Evolutionary conservation across 2,113 vertebrate species (phyloP), one percentile per base, ranked within the genome.

Genomic region (Phrynocephalus versicolor): DNA sequence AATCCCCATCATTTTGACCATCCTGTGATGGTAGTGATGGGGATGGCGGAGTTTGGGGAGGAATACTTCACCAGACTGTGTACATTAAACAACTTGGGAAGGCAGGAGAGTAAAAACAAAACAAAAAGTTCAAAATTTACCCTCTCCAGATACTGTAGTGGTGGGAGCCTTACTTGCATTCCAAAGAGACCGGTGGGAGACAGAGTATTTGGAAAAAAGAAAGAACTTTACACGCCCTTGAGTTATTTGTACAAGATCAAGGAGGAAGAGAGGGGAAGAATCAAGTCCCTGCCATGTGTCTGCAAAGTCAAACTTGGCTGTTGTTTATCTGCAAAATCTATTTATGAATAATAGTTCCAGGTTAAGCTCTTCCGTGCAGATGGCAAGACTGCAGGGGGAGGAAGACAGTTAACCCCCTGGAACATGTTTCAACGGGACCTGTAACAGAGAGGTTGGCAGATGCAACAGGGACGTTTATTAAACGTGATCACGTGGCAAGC

Each of bases 241-340:
- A 23, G 62, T 27, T 7, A 65, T 65, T 71, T 88, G 76, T 84
- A 85, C 81, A 87, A 88, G 67, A 65, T 37, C 73, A 62, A 82
- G 19, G 21, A 62, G 35, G 39, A 14, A 23, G 55, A 79, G 55
- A 10, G 62, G 33, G 87, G 33, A 83, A 69, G 57, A 0, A 0
- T 65, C 64, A 51, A 85, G 41, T 27, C 6, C 9, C 19, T n/a
- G 14, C 27, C 8, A 3, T 19, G 16, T 12, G 19, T 39, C 25
- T 60, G 14, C 60, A 18, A 1, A 3, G 6, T 51, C 25, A 79
- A 58, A 60, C 35, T 62, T 7, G 27, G 57, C 27, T 64, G 41
- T 55, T 70, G 37, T 64, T 72, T 72, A 45, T 41, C 8, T 72
- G 45, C 57, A 37, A 69, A n/a, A 1, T 82, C 74, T 81, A 21